Evolutionary conservation across 2,113 vertebrate species (phyloP), one percentile per base, ranked within the genome.

Genomic region (Cynoglossus semilaevis): DNA sequence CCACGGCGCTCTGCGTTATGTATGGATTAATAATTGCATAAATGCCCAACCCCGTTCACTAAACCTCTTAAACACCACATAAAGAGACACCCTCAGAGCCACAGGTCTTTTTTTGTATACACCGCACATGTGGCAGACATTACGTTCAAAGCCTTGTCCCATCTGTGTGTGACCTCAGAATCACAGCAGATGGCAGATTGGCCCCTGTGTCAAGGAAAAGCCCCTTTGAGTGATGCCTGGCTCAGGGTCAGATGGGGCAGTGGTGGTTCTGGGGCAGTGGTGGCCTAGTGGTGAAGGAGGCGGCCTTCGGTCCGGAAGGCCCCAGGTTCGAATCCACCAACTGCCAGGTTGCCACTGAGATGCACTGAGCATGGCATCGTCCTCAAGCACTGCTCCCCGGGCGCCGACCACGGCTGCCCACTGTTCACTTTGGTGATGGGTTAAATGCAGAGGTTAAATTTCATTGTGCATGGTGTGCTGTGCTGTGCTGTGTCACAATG

Each of bases 171-270:
- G 81, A 85, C 80, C 84, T 84, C 79, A 75, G 63, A 71, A 46
- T 60, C 63, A 77, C 83, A 85, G 93, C 94, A 97, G 95, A 97
- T 98, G 96, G 95, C 90, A 82, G 87, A 90, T 91, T 88, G 89
- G 88, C 41, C 44, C 43, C 80, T 55, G 34, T 62, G 85, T 86
- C 87, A 88, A 90, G 91, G 90, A 91, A 92, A 93, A 85, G 89
- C 90, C 85, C 86, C 76, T 76, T 77, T 34, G 77, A 85, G 82
- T 87, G 89, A 90, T 80, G 91, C 90, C 92, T 93, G 88, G 91
- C 87, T 77, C 50, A 19, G 90, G 94, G 93, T 95, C 90, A 95
- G 83, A 94, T n/a, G n/a, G n/a, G n/a, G n/a, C n/a, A n/a, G n/a
- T n/a, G n/a, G n/a, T n/a, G n/a, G n/a, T n/a, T n/a, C n/a, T n/a